These are phyloP conservation scores for Conops quadrifasciatus DNA, from an alignment of 2,888 invertebrate genomes.

Conservation along the genomic window DNA sequence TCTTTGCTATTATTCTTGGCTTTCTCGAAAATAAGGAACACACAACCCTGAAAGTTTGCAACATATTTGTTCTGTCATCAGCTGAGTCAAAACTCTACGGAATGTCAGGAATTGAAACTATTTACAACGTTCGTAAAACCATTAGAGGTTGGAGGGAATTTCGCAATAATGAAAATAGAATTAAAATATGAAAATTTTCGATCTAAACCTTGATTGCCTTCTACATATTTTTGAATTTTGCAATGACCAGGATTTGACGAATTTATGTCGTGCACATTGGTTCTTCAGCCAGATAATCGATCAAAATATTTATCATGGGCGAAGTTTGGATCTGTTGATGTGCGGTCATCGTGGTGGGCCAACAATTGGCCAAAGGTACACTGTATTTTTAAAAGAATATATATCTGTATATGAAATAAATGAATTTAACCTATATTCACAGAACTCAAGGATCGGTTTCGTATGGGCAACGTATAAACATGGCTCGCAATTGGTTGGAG, in stretches of 20 bases:
- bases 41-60: no score
- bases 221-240: slow-evolving; percentile 69
- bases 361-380: slow-evolving; percentile 50
- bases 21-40: no score
- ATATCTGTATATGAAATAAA: no score
- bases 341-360: slow-evolving; percentile 59
- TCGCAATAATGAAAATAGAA: neutral
- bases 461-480: slow-evolving; percentile 58
- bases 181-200: slow-evolving; percentile 48
- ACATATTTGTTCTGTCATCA: no score
- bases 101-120: no score
- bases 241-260: slow-evolving; percentile 66
- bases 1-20: no score
- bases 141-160: no score
- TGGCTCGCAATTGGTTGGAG: slow-evolving; percentile 69
- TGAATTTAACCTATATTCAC: slow-evolving; percentile 17
- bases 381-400: neutral
- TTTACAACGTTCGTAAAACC: no score
- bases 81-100: no score
- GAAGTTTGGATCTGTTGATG: slow-evolving; percentile 58
- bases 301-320: slow-evolving; percentile 58
- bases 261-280: slow-evolving; percentile 66
- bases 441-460: slow-evolving; percentile 58
- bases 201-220: slow-evolving; percentile 64
- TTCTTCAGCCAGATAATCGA: slow-evolving; percentile 66